Evolutionary conservation across 1,140 invertebrate genomes (phyloP).

Genomic region (Proctacanthus coquilletti): DNA sequence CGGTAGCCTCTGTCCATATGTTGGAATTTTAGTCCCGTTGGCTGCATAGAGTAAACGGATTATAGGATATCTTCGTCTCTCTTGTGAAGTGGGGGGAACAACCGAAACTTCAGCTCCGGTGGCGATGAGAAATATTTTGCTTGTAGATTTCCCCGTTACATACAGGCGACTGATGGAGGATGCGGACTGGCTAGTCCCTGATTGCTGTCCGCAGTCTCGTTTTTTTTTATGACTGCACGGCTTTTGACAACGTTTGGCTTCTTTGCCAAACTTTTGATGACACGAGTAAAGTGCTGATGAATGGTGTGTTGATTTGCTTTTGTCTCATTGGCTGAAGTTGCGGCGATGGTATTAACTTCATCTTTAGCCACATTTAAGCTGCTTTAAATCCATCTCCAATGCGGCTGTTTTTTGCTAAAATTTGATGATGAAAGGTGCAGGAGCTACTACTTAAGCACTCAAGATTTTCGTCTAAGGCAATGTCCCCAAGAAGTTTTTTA

Average conservation of each 20-base stretch:
- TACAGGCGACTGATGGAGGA: not conserved
- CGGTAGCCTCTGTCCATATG: too few species aligned
- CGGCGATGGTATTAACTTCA: too few species aligned
- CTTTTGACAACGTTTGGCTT: not conserved
- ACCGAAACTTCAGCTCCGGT: constrained; percentile 6
- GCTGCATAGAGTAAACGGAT: not conserved
- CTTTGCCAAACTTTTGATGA: not conserved
- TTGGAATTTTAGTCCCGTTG: not conserved
- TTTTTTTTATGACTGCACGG: not conserved
- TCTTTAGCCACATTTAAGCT: too few species aligned
- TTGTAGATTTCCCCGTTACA: not conserved
- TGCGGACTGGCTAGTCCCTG: not conserved
- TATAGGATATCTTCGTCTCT: constrained; percentile 8
- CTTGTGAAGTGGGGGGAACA: too few species aligned
- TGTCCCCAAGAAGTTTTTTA: too few species aligned
- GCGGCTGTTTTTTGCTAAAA: too few species aligned
- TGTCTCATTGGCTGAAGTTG: too few species aligned
- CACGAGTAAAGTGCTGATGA: not conserved
- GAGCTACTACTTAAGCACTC: too few species aligned
- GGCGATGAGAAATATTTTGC: constrained; percentile 4
- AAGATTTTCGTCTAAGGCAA: too few species aligned
- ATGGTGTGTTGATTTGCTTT: too few species aligned
- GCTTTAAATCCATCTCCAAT: too few species aligned
- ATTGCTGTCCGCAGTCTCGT: not conserved
- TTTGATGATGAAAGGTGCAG: too few species aligned